A percentile compares a stretch with the other conserved stretches of the same genome.
Evolutionary conservation across 2,797 vertebrate species (phyloP).

Genomic region (Chaetophractus vellerosus): DNA sequence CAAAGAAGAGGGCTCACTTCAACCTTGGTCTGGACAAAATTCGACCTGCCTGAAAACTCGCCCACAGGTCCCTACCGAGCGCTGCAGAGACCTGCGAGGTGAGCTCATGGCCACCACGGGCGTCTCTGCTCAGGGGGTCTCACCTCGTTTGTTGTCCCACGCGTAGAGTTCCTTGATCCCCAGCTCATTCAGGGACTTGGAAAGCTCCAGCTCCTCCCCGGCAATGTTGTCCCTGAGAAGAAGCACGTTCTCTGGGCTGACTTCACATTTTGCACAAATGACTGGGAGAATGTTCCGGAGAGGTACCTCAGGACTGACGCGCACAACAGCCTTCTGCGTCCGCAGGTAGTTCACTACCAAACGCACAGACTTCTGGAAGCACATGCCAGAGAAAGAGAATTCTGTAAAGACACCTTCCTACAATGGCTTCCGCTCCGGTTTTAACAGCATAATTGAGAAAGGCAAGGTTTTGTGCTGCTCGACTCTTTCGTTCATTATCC

Average conservation of each 20-base stretch:
- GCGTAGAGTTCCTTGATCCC: conserved; percentile 96
- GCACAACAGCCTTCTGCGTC: conserved; percentile 96
- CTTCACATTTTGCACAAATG: conserved; percentile 98
- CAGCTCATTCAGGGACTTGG: conserved; percentile 94
- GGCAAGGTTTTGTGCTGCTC: neutral
- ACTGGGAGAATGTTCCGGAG: conserved; percentile 93
- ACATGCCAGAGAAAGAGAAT: conserved; percentile 51
- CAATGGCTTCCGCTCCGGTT: neutral
- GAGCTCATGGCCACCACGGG: accelerated
- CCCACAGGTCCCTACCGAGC: accelerated
- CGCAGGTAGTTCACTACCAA: conserved; percentile 97
- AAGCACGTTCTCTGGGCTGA: conserved; percentile 93
- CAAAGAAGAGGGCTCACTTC: neutral
- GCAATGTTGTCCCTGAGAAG: conserved; percentile 94
- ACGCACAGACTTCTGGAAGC: conserved; percentile 95
- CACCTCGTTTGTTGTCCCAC: conserved; percentile 95
- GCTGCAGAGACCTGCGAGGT: accelerated
- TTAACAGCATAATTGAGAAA: accelerated
- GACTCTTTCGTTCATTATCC: conserved; percentile 8
- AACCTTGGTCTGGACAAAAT: neutral
- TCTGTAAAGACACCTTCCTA: neutral
- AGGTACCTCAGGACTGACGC: conserved; percentile 95
- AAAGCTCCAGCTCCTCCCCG: conserved; percentile 94
- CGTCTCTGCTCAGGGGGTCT: conserved; percentile 66
- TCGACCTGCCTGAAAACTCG: neutral